Percentiles rank a stretch among this genome's conserved stretches.
phyloP scores from a whole-genome alignment of 2,797 vertebrate genomes.

The Parambassis ranga region DNA sequence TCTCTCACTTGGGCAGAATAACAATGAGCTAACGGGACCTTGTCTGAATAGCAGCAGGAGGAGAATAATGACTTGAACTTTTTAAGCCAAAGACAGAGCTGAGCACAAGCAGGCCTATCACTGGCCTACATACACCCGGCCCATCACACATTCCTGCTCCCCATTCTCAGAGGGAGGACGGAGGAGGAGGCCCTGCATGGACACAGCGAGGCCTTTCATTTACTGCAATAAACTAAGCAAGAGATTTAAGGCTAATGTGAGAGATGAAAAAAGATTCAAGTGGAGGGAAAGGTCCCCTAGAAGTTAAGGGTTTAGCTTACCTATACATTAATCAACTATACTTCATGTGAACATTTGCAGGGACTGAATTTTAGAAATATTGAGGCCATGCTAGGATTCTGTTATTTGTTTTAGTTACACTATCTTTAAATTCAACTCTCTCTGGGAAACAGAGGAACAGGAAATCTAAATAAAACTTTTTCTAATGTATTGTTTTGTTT shows the following conservation, averaged over 20 bases:
- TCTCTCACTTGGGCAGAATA: conserved; percentile 81
- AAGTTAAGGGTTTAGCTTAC: neutral
- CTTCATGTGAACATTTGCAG: too few relatives aligned
- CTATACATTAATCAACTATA: too few relatives aligned
- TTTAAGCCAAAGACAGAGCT: conserved; percentile 67
- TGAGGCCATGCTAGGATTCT: too few relatives aligned
- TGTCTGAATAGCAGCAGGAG: conserved; percentile 74
- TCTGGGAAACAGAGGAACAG: too few relatives aligned
- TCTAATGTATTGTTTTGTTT: too few relatives aligned
- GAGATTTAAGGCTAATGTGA: conserved; percentile 13
- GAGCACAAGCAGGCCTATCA: conserved; percentile 60
- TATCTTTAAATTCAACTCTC: too few relatives aligned
- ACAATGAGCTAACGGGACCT: conserved; percentile 83
- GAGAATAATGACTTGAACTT: conserved; percentile 82
- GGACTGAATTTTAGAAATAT: too few relatives aligned
- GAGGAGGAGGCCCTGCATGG: conserved; percentile 42
- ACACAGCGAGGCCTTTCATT: conserved; percentile 48
- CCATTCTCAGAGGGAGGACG: conserved; percentile 37
- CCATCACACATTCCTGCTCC: conserved; percentile 62
- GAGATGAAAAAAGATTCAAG: conserved; percentile 16
- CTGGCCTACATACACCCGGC: conserved; percentile 66
- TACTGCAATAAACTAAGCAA: conserved; percentile 30
- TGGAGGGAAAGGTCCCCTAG: neutral
- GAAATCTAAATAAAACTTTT: too few relatives aligned
- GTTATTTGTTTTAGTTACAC: too few relatives aligned